A percentile compares a stretch with the other conserved stretches of the same genome.
Conservation (phyloP, 2,888 invertebrate genomes). For the Hoplodrina blanda region DNA sequence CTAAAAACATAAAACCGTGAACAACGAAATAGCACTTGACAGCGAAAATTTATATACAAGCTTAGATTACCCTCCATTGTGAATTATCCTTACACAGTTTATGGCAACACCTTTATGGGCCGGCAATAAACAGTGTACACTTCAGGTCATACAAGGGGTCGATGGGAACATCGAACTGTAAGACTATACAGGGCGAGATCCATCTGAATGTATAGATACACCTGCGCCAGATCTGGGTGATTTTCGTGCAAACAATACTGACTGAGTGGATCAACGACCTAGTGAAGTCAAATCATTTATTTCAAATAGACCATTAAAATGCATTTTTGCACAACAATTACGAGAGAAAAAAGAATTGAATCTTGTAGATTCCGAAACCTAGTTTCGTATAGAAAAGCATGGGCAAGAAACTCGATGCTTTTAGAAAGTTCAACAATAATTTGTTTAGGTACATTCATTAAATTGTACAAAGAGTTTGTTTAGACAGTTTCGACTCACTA, state of each 20-base stretch:
- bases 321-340: too few relatives aligned
- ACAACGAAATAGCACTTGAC: constrained; percentile 35
- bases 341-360: too few relatives aligned
- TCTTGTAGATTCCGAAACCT: too few relatives aligned
- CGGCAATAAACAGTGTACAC: constrained; percentile 68
- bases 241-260: not conserved
- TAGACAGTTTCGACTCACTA: too few relatives aligned
- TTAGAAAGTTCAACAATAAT: too few relatives aligned
- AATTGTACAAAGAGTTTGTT: too few relatives aligned
- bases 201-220: not conserved
- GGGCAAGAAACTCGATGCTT: too few relatives aligned
- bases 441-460: too few relatives aligned
- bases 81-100: constrained; percentile 55
- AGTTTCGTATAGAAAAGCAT: too few relatives aligned
- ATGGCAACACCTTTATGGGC: constrained; percentile 67
- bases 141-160: constrained; percentile 61
- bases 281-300: too few relatives aligned
- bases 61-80: constrained; percentile 50
- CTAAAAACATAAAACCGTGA: constrained; percentile 42
- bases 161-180: constrained; percentile 41
- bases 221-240: not conserved
- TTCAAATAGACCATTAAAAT: too few relatives aligned
- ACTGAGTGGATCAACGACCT: not conserved
- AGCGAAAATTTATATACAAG: constrained; percentile 46
- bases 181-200: too few relatives aligned